These are phyloP conservation scores for Prolemur simus DNA, from an alignment of 2,113 vertebrate species.

Conservation along the genomic window DNA sequence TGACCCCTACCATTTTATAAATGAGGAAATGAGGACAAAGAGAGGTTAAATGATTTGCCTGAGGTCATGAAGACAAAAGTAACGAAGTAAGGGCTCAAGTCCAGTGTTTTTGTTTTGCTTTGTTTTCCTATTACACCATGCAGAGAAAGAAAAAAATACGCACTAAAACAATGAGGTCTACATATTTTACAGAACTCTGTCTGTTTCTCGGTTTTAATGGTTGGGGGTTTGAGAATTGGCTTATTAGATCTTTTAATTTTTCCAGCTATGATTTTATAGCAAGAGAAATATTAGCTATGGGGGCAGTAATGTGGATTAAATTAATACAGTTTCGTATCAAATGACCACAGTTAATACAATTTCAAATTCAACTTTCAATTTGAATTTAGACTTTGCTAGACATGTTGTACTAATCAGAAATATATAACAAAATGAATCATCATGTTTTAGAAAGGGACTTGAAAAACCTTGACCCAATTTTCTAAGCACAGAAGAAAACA, in stretches of 20 bases:
- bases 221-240: constrained; percentile 46
- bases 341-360: constrained; percentile 62
- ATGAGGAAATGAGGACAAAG: not conserved
- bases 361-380: constrained; percentile 64
- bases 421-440: constrained; percentile 59
- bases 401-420: constrained; percentile 57
- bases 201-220: constrained; percentile 46
- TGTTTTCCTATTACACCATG: constrained; percentile 6
- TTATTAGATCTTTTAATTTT: constrained; percentile 72
- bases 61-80: constrained; percentile 18
- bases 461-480: constrained; percentile 33
- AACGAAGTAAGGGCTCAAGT: not conserved
- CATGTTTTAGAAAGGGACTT: constrained; percentile 41
- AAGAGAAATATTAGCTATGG: constrained; percentile 69
- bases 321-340: constrained; percentile 68
- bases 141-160: not conserved
- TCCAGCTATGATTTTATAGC: constrained; percentile 68
- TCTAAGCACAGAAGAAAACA: constrained; percentile 42
- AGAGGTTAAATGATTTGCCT: not conserved
- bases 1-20: not conserved
- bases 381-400: constrained; percentile 50
- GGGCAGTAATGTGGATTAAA: constrained; percentile 68
- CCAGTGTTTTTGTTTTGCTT: constrained; percentile 42
- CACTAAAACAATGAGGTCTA: not conserved
- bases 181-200: not conserved